Evolutionary conservation across 2,797 vertebrate species (phyloP), one percentile per base, ranked within the genome.

Genomic region (Melanotaenia maccullochi): DNA sequence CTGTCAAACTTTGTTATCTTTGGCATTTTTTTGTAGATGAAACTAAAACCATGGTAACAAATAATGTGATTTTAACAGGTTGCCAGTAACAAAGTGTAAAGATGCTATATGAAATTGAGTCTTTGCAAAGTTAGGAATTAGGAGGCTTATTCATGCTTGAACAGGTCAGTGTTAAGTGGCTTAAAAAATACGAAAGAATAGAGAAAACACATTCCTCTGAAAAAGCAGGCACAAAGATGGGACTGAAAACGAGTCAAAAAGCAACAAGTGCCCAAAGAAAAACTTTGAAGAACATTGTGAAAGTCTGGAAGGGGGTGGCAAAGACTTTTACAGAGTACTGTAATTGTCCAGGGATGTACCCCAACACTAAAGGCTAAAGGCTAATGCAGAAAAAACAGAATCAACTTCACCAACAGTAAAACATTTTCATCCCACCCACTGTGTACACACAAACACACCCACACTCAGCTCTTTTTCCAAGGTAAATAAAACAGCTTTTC

Each of bases 371-470:
- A 72, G 47, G 30, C 33, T 63, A 61, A 61, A 4, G 44, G 58
- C 57, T 78, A 67, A 40, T 47, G 52, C 32, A 52, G 13, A 82
- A 65, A 78, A 80, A 89, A 88, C 60, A 30, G 72, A 80, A 85
- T 79, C 33, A 65, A 73, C 84, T 82, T 79, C 60, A 79, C 33
- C 25, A 60, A 65, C 66, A 61, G 60, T 35, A 47, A 68, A 54
- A 30, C 61, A 24, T 72, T 58, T 63, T 9, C 47, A 76, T 66
- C 51, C 40, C n/a, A 20, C 69, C 60, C 40, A 35, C 62, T 33
- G 3, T 49, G 42, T 38, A 28, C 64, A 71, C 74, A 73, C 47
- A 73, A 56, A 77, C 58, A 75, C 78, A 55, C 56, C 42, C 73
- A 73, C 70, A 73, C 52, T 35, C 76, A 61, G 28, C 63, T 61